Base-by-base conservation (phyloP, 2,888 invertebrate genomes). In the Ischnus inquisitorius region DNA sequence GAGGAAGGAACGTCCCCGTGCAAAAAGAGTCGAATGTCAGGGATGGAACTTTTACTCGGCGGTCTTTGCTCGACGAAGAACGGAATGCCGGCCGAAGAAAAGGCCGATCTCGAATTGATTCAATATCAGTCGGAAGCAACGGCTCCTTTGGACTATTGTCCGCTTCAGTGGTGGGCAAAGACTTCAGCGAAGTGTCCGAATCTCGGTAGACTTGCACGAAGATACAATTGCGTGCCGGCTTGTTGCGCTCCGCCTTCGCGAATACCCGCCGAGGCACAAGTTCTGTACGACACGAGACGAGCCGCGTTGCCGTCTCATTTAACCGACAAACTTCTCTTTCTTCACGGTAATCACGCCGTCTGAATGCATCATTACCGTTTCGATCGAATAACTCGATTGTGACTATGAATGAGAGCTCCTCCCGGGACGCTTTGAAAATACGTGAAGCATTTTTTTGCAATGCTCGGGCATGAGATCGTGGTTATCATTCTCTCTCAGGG, bases 91-190 rank as follows among this genome's bases (percentile, higher is more conserved):
- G 91, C 93, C 1, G 92, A 93, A 75, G 94, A 94, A 81, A 93
- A 93, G 74, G 94, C 94, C 0, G 93, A 94, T 77, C 90, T 94
- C 12, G 94, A 94, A 85, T 87, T 94, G 34, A 93, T 93, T 1
- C 94, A 94, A 72, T 94, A 94, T 87, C 93, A 94, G 76, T 93
- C 94, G 1, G 94, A 94, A 83, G 89, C 92, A 0, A 93, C 93
- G 2, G 94, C 94, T 16, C 89, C 93, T 6, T 89, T 94, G 0
- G 94, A 94, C 86, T 92, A 92, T 72, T 94, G 94, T 85, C 94
- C 94, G 1, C 86, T 94, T n/a, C 92, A 94, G 65, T 94, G 94
- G 94, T 94, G 94, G 94, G 87, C 91, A 0, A 91, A 92, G 83
- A 90, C 90, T 2, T 89, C 91, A 0, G 91, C 92, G 1, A 94